phyloP scores from a whole-genome alignment of 1,140 invertebrate species.

The Riptortus pedestris region DNA sequence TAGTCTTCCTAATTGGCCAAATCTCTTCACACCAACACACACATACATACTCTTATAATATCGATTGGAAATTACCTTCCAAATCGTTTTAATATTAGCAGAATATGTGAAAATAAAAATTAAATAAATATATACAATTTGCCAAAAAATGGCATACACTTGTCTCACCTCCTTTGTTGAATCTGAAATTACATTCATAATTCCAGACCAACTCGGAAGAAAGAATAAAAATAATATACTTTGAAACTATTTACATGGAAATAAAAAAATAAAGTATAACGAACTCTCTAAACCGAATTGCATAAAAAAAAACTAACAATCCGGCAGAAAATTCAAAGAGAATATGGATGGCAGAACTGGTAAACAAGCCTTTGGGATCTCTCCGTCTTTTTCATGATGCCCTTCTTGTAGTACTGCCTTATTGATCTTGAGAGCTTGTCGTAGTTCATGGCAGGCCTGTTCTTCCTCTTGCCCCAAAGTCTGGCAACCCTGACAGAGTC shows the following conservation, averaged over 20 bases:
- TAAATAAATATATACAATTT: slow-evolving; percentile 25
- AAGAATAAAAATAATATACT: slow-evolving; percentile 6
- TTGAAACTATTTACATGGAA: slow-evolving; percentile 12
- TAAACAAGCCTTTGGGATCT: slow-evolving; percentile 95
- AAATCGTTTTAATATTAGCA: slow-evolving; percentile 21
- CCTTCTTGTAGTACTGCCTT: slow-evolving; percentile 98
- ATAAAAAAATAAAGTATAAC: neutral
- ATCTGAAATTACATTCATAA: slow-evolving; percentile 11
- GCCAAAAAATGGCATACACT: slow-evolving; percentile 32
- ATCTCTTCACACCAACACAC: neutral
- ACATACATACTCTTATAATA: neutral
- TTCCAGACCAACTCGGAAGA: slow-evolving; percentile 4
- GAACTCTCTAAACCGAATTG: neutral
- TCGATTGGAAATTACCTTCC: slow-evolving; percentile 42
- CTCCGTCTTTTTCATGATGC: slow-evolving; percentile 99
- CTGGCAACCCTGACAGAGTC: slow-evolving; percentile 91
- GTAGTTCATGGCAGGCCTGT: slow-evolving; percentile 98
- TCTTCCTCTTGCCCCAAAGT: slow-evolving; percentile 94
- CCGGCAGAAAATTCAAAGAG: slow-evolving; percentile 47
- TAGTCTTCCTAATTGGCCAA: neutral
- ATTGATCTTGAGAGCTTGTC: slow-evolving; percentile 97
- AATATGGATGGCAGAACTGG: slow-evolving; percentile 94
- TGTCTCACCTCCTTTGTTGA: slow-evolving; percentile 17
- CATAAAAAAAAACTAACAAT: neutral
- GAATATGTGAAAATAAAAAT: slow-evolving; percentile 17